Evolutionary conservation across 2,113 vertebrate genomes (phyloP), one percentile per base, ranked within the genome.

Genomic region (Pholis gunnellus): DNA sequence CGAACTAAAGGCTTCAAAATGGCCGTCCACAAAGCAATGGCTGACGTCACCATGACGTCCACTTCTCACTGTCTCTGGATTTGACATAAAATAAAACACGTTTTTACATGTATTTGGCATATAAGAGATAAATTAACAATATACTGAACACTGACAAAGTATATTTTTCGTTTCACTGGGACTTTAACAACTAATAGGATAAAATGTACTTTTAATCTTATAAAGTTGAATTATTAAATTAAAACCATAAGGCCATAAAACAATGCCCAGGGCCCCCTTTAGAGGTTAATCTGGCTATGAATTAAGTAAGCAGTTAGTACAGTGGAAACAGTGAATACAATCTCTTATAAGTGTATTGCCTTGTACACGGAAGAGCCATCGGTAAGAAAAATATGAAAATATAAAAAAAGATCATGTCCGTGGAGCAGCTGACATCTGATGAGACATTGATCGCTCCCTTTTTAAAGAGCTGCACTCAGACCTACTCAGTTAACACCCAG

Each of bases 401-500:
- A 10, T 9, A 9, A 1, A 18, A 11, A 18, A 9, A 56, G 9
- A 34, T 11, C 13, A 25, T 54, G 20, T 57, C 22, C 4, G 14
- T 34, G 56, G 38, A 17, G 59, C 59, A 52, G 14, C 2, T 14
- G 38, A 27, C 7, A 50, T 17, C 29, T 8, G n/a, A 4, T 11
- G 18, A 36, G 38, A 56, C 48, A 75, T 50, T 11, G 42, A 74
- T 56, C 4, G 10, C 22, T 48, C 11, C 15, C 11, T 69, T 83
- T 46, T 79, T 64, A 59, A 59, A 75, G 27, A 75, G 42, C 48
- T 72, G 25, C 60, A 25, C 72, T 75, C 48, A 56, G 64, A 75
- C 61, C 57, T 68, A 60, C 67, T 78, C 72, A 68, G 74, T 83
- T 78, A 89, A 72, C 66, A 75, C 65, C 48, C 42, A 52, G 48